A percentile compares a stretch with the other conserved stretches of the same genome.
Evolutionary conservation across 2,113 vertebrate genomes (phyloP).

Genomic region (Ammodramus savannarum): DNA sequence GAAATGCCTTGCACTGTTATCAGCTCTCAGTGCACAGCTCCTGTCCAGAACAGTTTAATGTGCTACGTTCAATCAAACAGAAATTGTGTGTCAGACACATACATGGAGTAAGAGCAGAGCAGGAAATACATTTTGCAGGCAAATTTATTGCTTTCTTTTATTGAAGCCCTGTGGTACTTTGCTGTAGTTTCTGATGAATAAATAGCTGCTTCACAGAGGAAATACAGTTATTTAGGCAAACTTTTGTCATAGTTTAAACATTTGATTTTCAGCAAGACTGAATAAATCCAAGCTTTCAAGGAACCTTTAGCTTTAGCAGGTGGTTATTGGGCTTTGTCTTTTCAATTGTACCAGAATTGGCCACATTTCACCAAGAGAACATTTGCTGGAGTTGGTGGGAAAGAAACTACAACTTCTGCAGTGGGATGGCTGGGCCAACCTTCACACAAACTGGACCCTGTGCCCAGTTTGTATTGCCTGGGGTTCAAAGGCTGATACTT

Average conservation of each 20-base stretch:
- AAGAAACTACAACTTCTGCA: not conserved
- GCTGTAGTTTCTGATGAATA: not conserved
- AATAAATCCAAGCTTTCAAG: not conserved
- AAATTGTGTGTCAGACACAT: not conserved
- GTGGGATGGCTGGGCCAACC: not conserved
- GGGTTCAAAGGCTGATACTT: not conserved
- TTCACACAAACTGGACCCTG: not conserved
- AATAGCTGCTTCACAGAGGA: not conserved
- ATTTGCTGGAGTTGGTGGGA: not conserved
- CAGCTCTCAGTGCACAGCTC: not conserved
- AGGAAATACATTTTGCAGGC: constrained; percentile 25
- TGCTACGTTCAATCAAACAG: not conserved
- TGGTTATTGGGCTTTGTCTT: not conserved
- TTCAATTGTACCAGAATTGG: not conserved
- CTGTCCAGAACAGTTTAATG: not conserved
- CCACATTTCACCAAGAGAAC: not conserved
- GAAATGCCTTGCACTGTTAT: not conserved
- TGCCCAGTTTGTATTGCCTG: not conserved
- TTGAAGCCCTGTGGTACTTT: not conserved
- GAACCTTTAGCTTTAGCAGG: not conserved
- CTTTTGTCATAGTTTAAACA: not conserved
- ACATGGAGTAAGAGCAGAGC: not conserved
- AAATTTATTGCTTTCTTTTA: not conserved
- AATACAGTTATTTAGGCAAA: not conserved
- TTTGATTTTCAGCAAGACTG: not conserved